Percentiles rank a stretch among this genome's conserved stretches.
Evolutionary conservation across 2,113 vertebrate species (phyloP).

Genomic region (Serilophus lunatus): DNA sequence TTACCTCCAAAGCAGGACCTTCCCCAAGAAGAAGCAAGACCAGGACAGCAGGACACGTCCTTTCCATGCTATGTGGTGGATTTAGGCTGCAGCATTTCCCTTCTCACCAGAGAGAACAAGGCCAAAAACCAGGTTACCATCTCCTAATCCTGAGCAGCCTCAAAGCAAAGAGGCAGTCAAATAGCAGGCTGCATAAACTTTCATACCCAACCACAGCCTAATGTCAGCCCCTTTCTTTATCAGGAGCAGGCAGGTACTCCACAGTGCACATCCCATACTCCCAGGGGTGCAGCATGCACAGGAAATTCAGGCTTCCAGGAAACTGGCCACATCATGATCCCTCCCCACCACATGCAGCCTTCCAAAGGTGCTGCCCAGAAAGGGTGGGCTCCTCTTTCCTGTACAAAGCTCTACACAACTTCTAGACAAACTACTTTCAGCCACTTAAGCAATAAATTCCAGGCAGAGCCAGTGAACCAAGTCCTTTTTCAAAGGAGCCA

Average conservation of each 20-base stretch:
- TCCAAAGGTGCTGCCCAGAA: neutral
- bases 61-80: neutral
- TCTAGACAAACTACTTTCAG: neutral
- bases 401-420: neutral
- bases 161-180: neutral
- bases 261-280: neutral
- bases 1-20: neutral
- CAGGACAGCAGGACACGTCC: neutral
- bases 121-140: constrained; percentile 5
- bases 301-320: constrained; percentile 37
- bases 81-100: neutral
- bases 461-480: neutral
- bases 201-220: neutral
- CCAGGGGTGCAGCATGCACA: neutral
- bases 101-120: neutral
- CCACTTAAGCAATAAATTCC: neutral
- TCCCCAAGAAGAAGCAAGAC: neutral
- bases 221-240: neutral
- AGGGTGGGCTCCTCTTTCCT: neutral
- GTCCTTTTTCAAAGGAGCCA: neutral
- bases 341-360: neutral
- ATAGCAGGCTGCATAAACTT: neutral
- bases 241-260: neutral
- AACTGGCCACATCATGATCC: neutral
- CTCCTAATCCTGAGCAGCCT: neutral